Evolutionary conservation across 2,797 vertebrate genomes (phyloP).

Genomic region (Momotus momota): DNA sequence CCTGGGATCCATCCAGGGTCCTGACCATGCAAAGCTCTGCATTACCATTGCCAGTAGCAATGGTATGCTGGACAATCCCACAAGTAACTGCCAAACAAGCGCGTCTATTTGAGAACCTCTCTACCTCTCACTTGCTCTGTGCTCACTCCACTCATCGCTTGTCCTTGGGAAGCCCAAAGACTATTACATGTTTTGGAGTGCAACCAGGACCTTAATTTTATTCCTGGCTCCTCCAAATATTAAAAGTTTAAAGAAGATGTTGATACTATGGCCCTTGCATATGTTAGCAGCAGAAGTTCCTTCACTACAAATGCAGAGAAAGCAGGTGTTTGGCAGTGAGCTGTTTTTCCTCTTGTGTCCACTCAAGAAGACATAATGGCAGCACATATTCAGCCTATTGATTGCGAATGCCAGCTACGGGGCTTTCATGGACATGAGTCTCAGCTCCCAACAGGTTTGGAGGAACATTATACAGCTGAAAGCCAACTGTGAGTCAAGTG

Average conservation of each 20-base stretch:
- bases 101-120: background rate
- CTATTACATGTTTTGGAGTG: background rate
- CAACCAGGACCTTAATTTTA: background rate
- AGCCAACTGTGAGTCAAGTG: background rate
- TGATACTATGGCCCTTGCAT: background rate
- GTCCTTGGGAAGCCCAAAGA: background rate
- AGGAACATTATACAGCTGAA: background rate
- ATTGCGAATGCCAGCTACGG: background rate
- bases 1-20: background rate
- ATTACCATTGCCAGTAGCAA: background rate
- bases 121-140: background rate
- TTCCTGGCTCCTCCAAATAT: background rate
- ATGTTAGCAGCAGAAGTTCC: background rate
- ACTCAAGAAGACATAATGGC: constrained; percentile 30
- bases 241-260: background rate
- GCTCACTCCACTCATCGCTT: background rate
- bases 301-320: background rate
- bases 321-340: constrained; percentile 56
- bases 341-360: constrained; percentile 11
- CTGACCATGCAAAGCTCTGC: background rate
- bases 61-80: background rate
- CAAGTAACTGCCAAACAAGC: background rate
- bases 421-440: background rate
- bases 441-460: background rate
- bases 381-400: background rate